phyloP scores from a whole-genome alignment of 2,888 invertebrate species.

The Stenichneumon culpator region DNA sequence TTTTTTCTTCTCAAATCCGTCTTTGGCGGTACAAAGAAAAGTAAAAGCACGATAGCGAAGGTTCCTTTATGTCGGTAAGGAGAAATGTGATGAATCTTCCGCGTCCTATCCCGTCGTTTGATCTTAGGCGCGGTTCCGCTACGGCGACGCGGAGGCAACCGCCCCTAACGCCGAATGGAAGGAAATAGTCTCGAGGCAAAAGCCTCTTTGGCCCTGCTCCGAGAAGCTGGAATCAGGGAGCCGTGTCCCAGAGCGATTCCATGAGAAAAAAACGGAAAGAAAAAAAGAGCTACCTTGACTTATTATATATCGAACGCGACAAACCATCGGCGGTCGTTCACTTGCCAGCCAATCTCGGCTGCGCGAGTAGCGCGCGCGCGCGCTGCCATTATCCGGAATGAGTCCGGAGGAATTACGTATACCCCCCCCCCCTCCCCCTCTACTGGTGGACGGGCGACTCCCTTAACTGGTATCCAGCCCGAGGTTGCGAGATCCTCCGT shows the following conservation, averaged over 20 bases:
- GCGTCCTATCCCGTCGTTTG: slow-evolving; percentile 13
- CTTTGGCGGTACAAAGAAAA: not conserved
- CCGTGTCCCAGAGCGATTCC: slow-evolving; percentile 20
- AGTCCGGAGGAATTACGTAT: slow-evolving; percentile 51
- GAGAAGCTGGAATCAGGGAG: slow-evolving; percentile 25
- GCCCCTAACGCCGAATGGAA: not conserved
- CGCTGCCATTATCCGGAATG: slow-evolving; percentile 58
- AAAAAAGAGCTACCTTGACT: slow-evolving; percentile 51
- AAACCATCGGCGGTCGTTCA: slow-evolving; percentile 48
- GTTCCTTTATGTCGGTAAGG: not conserved
- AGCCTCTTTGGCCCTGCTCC: slow-evolving; percentile 14
- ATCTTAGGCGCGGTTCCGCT: slow-evolving; percentile 18
- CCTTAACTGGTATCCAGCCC: slow-evolving; percentile 42
- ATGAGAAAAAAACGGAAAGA: slow-evolving; percentile 7
- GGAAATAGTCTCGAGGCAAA: not conserved
- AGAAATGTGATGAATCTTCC: slow-evolving; percentile 22
- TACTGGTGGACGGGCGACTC: not conserved
- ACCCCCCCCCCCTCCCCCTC: not conserved
- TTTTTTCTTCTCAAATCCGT: not conserved
- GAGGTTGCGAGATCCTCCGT: slow-evolving; percentile 47
- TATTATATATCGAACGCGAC: slow-evolving; percentile 47
- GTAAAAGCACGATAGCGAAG: not conserved
- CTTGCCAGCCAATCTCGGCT: slow-evolving; percentile 47
- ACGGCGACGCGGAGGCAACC: slow-evolving; percentile 16
- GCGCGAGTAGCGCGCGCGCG: not conserved